Evolutionary conservation across 2,797 vertebrate species (phyloP), one percentile per base, ranked within the genome.

Genomic region (Ispidina lecontei): DNA sequence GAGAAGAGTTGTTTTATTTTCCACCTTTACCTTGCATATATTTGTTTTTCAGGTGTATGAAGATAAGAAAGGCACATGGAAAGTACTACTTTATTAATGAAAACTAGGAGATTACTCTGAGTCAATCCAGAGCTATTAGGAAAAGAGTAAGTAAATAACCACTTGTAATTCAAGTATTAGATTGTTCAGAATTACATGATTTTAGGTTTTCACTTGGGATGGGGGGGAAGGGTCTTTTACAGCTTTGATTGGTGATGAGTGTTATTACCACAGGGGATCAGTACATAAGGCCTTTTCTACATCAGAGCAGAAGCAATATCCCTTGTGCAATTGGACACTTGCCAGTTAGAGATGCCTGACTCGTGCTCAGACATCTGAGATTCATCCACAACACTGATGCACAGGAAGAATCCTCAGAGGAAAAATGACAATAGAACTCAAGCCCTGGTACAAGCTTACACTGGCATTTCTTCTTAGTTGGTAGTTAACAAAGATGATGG

Each of bases 1-100:
- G 25, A 22, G 23, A 23, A 47, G 13, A 26, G n/a, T 25, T 26
- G 14, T 8, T 59, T 54, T 75, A 23, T 49, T 94, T 86, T 75
- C 8, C 43, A 25, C 69, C 46, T 88, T 89, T 58, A 62, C 35
- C 3, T 56, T 18, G 5, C 21, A 19, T 26, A 15, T 88, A 13
- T n/a, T 74, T 89, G 20, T 92, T 90, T 95, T 95, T 76, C 68
- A 97, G 95, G 46, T 96, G 39, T 88, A 58, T 89, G 80, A 96
- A 87, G 93, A 84, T 75, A 94, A 95, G 7, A 69, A 88, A 89
- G 76, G 90, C 43, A 90, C 19, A 4, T 78, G 77, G 23, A 79
- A 94, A 41, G 77, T 64, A 52, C 37, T 95, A 35, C 28, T 97
- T 80, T 87, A 31, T 93, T 84, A 95, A 70, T 59, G 51, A 59